Evolutionary conservation across 2,888 invertebrate genomes (phyloP).

Genomic region (Lycia hirtaria): DNA sequence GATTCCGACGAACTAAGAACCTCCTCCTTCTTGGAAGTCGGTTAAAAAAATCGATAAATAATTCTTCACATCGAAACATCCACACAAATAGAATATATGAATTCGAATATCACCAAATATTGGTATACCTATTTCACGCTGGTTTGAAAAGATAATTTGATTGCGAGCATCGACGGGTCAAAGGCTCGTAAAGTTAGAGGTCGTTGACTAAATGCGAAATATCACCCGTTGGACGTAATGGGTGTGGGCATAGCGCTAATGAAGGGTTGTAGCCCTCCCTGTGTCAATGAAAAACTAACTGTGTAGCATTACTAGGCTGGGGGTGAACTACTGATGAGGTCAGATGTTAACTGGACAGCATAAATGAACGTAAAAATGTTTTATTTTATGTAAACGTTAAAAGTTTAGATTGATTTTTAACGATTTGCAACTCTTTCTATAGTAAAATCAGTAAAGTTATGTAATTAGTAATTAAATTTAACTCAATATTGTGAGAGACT

Average conservation of each 20-base stretch:
- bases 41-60: background rate
- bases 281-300: background rate
- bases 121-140: slow-evolving; percentile 7
- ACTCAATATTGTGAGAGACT: too few species aligned
- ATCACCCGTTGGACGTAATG: slow-evolving; percentile 6
- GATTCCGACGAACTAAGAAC: too few species aligned
- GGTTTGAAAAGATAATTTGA: slow-evolving; percentile 14
- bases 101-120: background rate
- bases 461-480: too few species aligned
- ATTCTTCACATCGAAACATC: slow-evolving; percentile 1
- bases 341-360: background rate
- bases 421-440: too few species aligned
- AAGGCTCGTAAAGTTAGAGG: slow-evolving; percentile 12
- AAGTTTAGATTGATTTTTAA: too few species aligned
- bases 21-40: too few species aligned
- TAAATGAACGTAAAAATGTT: background rate
- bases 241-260: slow-evolving; percentile 14
- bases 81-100: background rate
- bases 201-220: slow-evolving; percentile 20
- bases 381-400: too few species aligned
- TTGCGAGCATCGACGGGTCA: slow-evolving; percentile 18
- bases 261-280: slow-evolving; percentile 15
- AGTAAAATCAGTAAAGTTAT: too few species aligned
- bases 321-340: slow-evolving; percentile 9
- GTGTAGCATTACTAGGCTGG: background rate